Conservation (phyloP, 2,888 invertebrate genomes). For the Cheilosia urbana region DNA sequence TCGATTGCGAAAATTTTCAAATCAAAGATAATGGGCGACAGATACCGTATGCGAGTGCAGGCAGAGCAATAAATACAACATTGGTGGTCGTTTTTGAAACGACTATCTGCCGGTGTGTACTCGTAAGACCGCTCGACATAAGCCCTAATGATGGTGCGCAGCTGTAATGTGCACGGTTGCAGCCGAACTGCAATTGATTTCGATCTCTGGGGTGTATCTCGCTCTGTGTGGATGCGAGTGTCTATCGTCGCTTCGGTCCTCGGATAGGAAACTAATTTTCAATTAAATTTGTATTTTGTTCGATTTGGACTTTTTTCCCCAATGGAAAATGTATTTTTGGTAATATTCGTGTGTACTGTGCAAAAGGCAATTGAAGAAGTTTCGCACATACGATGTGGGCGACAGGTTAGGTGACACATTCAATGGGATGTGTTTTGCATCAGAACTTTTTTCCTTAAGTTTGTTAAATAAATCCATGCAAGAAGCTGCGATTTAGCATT, state of each 20-base stretch:
- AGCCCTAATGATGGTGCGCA: conserved; percentile 27
- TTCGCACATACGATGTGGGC: background rate
- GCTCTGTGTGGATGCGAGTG: conserved; percentile 18
- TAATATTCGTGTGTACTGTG: conserved; percentile 44
- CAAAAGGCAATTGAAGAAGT: conserved; percentile 14
- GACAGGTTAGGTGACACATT: background rate
- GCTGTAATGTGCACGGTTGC: conserved; percentile 32
- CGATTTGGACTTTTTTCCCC: conserved; percentile 42
- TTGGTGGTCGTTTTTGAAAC: conserved; percentile 36
- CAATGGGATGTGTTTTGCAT: background rate
- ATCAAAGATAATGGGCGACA: conserved; percentile 47
- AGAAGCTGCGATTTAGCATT: too few relatives aligned
- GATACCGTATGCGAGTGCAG: background rate
- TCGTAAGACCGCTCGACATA: conserved; percentile 24
- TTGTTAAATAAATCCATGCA: too few relatives aligned
- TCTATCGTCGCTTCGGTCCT: conserved; percentile 41
- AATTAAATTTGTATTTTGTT: conserved; percentile 68
- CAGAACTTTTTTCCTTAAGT: background rate
- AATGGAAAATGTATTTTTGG: conserved; percentile 67
- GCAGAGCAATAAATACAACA: conserved; percentile 7
- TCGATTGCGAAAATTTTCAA: conserved; percentile 31
- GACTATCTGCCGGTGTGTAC: conserved; percentile 27
- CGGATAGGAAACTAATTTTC: conserved; percentile 68
- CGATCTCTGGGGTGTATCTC: conserved; percentile 58
- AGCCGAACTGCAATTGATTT: conserved; percentile 61